Evolutionary conservation across 2,113 vertebrate genomes (phyloP), one percentile per base, ranked within the genome.

Genomic region (Mus pahari): DNA sequence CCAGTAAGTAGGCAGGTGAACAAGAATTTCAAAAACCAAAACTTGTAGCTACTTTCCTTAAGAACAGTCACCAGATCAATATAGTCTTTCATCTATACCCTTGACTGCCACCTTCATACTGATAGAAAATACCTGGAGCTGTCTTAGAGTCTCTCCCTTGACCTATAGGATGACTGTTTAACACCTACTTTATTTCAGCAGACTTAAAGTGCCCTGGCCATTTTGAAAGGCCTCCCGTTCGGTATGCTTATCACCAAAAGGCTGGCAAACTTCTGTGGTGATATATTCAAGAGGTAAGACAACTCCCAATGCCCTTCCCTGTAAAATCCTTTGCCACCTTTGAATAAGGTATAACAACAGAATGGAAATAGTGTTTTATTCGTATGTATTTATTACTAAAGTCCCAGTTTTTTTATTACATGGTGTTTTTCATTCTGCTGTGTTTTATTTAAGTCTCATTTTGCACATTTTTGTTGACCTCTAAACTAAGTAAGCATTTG

Each of bases 31-130:
- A 62, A 96, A 96, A 93, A 58, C 7, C 1, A 73, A 42, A 20
- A 55, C 60, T 48, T 58, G 55, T 20, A 55, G 10, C 71, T 86
- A 20, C 55, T 78, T 93, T 86, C 71, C 74, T 90, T 62, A 48
- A 82, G 36, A 36, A 39, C n/a, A 74, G 42, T 42, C 89, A 62
- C 73, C 39, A 97, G 73, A 89, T 14, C 31, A 88, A 93, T 89
- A 84, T 14, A 68, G 16, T 39, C 13, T 42, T 16, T 3, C 48
- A 45, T 1, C 48, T 91, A 91, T 48, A 22, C 39, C 13, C 17
- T 0, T 53, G 88, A 78, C 2, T 90, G 4, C 75, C 79, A 14
- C 11, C 36, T 36, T 87, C 78, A 78, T 84, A 55, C 13, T 75
- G 11, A 94, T 75, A 53, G 55, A 26, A 92, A 90, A 92, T 10